Conservation (phyloP, 1,140 invertebrate genomes). For the Lordiphosa clarofinis region DNA sequence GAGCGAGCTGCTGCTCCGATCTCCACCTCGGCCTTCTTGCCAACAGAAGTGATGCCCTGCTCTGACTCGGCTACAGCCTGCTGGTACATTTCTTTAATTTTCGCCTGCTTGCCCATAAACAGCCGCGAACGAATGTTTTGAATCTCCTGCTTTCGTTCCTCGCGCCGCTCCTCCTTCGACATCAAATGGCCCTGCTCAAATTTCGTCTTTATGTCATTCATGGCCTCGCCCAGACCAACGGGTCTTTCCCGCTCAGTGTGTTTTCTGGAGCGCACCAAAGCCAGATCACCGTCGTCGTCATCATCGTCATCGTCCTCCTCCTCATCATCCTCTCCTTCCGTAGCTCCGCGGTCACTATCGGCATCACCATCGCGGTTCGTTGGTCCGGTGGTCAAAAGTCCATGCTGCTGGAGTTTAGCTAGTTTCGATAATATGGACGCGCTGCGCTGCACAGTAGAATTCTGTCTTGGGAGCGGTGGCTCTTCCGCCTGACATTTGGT, state of each 20-base stretch:
- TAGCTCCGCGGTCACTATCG: constrained; percentile 62
- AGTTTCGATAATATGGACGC: constrained; percentile 89
- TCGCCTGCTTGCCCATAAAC: constrained; percentile 93
- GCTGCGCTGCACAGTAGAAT: constrained; percentile 83
- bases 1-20: constrained; percentile 84
- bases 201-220: constrained; percentile 90
- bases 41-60: constrained; percentile 82
- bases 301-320: constrained; percentile 12
- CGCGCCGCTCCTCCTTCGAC: constrained; percentile 85
- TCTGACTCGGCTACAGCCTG: constrained; percentile 91
- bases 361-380: constrained; percentile 77
- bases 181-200: constrained; percentile 86
- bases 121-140: constrained; percentile 90
- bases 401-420: constrained; percentile 90
- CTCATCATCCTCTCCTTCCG: constrained; percentile 68
- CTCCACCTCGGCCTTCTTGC: constrained; percentile 83
- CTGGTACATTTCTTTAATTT: constrained; percentile 95
- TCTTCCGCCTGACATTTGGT: constrained; percentile 53
- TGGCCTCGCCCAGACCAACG: constrained; percentile 87
- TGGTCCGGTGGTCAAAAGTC: constrained; percentile 82
- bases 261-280: constrained; percentile 74
- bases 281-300: constrained; percentile 77
- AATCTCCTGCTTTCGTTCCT: constrained; percentile 93
- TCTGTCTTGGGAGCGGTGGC: not conserved
- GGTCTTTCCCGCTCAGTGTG: constrained; percentile 84